Evolutionary conservation across 2,888 invertebrate genomes (phyloP), one percentile per base, ranked within the genome.

Genomic region (Microctonus brassicae): DNA sequence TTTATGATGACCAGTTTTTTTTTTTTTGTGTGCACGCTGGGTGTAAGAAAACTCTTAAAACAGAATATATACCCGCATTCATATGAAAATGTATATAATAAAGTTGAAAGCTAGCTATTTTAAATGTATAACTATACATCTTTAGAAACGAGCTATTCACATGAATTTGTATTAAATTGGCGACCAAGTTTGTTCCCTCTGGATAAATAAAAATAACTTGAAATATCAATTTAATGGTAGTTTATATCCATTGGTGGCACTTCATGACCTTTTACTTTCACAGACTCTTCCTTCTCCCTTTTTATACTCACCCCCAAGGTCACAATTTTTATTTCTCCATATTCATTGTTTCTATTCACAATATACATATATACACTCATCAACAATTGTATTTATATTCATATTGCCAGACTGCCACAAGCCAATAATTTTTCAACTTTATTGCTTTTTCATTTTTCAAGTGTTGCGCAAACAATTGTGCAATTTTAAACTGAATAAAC

Each of bases 91-190:
- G 7, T 29, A 29, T 29, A 29, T 7, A 3, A 7, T 29, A 29
- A 29, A 29, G 29, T 29, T 29, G 7, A 3, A 29, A 29, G 7
- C 3, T 7, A 5, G 3, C 29, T 29, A 29, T 29, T 65, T 34
- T 34, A 70, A 63, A 34, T 75, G 33, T 34, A 53, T n/a, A n/a
- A n/a, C n/a, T 29, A 29, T 29, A 29, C 3, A 29, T 29, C 7
- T 29, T 29, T 3, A 29, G 7, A 3, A 29, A 29, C 29, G 7
- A 29, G 29, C 29, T 5, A 29, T 3, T 7, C 29, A 7, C 75
- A 75, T 81, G 80, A 82, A 83, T 83, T 80, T 76, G 79, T 80
- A 83, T 83, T 83, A 81, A 82, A 83, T 82, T 81, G 82, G 81
- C 81, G 81, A 80, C 77, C 73, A 83, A 83, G 77, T 83, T 83